Percentiles rank a stretch among this genome's conserved stretches.
These are phyloP conservation scores for Proteles cristata DNA, from an alignment of 2,113 vertebrate species.

Conservation along the genomic window DNA sequence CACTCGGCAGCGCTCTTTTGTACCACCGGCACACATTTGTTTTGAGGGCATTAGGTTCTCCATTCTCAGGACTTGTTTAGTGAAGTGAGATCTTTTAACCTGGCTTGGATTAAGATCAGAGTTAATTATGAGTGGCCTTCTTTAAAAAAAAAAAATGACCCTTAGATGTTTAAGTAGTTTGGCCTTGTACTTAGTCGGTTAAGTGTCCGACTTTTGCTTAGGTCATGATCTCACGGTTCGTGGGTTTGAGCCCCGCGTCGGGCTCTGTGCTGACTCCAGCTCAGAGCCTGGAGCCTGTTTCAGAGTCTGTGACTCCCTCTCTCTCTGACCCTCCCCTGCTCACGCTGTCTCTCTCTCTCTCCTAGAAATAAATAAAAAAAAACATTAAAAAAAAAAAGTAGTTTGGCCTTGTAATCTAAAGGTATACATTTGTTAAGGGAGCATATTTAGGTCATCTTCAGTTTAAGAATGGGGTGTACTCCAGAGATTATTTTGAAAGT, in stretches of 20 bases:
- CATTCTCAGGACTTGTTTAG: neutral
- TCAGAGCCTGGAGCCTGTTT: too few relatives aligned
- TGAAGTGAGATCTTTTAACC: neutral
- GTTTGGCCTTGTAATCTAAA: neutral
- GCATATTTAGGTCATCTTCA: conserved; percentile 28
- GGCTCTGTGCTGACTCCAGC: too few relatives aligned
- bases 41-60: neutral
- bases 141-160: neutral
- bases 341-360: too few relatives aligned
- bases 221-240: too few relatives aligned
- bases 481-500: neutral
- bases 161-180: neutral
- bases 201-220: too few relatives aligned
- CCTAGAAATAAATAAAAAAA: too few relatives aligned
- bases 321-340: too few relatives aligned
- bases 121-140: neutral
- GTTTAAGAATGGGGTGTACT: conserved; percentile 33
- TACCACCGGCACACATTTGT: neutral
- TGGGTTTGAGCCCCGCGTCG: too few relatives aligned
- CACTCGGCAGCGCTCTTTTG: neutral
- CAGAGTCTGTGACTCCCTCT: too few relatives aligned
- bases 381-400: neutral
- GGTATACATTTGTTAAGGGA: neutral
- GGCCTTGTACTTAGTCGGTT: neutral
- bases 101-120: conserved; percentile 31